A percentile compares a stretch with the other conserved stretches of the same genome.
Evolutionary conservation across 2,888 invertebrate genomes (phyloP).

Genomic region (Habroteleia sp.): DNA sequence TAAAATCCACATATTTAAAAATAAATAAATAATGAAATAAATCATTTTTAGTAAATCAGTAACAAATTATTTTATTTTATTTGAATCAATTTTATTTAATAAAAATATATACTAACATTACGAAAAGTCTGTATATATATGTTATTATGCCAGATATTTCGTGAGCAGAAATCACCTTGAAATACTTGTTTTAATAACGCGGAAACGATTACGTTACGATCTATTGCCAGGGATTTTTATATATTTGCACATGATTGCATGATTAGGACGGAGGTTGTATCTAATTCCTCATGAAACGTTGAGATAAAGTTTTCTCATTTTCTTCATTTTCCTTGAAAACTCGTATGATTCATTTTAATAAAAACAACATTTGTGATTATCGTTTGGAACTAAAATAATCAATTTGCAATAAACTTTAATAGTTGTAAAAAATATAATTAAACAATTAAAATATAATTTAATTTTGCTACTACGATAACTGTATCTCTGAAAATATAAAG

Average conservation of each 20-base stretch:
- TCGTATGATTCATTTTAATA: slow-evolving; percentile 32
- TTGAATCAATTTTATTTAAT: no score
- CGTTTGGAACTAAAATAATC: slow-evolving; percentile 14
- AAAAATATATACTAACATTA: slow-evolving; percentile 28
- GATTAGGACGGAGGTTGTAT: slow-evolving; percentile 39
- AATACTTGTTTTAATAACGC: slow-evolving; percentile 53
- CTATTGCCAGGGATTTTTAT: no score
- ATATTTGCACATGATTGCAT: slow-evolving; percentile 51
- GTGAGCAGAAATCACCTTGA: slow-evolving; percentile 40
- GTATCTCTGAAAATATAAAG: no score
- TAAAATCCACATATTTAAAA: no score
- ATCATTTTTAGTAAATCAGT: no score
- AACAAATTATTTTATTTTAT: no score
- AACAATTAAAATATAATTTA: no score
- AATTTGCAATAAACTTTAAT: background rate
- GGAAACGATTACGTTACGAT: slow-evolving; percentile 48
- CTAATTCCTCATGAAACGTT: slow-evolving; percentile 53
- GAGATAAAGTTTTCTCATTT: slow-evolving; percentile 45
- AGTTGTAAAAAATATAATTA: no score
- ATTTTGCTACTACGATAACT: no score
- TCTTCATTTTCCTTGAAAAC: slow-evolving; percentile 43
- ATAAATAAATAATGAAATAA: no score
- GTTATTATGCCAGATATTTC: slow-evolving; percentile 47
- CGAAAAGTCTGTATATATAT: slow-evolving; percentile 41
- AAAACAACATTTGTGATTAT: slow-evolving; percentile 18